These are phyloP conservation scores for Nannoperca obscura DNA, from an alignment of 2,797 vertebrate species.

Conservation along the genomic window DNA sequence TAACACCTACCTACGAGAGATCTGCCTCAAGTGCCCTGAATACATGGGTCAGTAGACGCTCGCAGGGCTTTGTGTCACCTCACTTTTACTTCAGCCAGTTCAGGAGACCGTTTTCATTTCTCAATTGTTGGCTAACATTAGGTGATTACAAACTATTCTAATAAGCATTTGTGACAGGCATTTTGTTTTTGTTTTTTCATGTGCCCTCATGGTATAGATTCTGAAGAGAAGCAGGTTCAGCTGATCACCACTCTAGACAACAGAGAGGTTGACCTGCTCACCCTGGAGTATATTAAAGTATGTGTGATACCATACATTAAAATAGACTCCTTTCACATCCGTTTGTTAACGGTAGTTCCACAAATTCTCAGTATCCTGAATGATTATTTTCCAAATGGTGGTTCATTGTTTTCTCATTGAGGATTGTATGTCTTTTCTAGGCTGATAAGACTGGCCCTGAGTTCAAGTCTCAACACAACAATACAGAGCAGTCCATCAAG, in stretches of 20 bases:
- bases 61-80: background rate
- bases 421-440: conserved; percentile 76
- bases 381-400: background rate
- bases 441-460: conserved; percentile 91
- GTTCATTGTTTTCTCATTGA: background rate
- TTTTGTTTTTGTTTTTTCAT: background rate
- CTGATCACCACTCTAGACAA: conserved; percentile 97
- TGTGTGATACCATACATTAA: background rate
- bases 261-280: conserved; percentile 92
- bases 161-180: background rate
- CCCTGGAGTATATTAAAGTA: conserved; percentile 93
- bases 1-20: conserved; percentile 91
- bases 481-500: conserved; percentile 93
- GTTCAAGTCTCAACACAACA: conserved; percentile 89
- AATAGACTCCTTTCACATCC: background rate
- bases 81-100: background rate
- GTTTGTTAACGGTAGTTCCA: background rate
- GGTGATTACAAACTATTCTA: background rate
- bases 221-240: conserved; percentile 91
- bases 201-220: conserved; percentile 83
- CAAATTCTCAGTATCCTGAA: background rate
- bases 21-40: conserved; percentile 94
- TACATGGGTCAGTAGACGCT: conserved; percentile 89
- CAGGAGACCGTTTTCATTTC: background rate
- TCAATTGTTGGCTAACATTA: conserved; percentile 5